Conservation (phyloP, 2,888 invertebrate genomes). For the Anorthoa munda region DNA sequence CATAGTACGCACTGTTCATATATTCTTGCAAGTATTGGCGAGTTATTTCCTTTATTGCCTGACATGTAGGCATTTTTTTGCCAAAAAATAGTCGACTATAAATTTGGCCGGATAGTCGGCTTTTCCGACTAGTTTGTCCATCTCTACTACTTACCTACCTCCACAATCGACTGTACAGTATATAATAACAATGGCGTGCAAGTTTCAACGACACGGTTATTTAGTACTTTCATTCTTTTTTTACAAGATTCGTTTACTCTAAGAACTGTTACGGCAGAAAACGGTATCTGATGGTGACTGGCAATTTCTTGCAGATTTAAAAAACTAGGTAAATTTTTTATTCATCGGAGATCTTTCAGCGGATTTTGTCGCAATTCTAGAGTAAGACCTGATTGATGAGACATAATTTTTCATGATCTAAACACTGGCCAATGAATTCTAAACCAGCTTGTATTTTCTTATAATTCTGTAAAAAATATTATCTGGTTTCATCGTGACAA, state of each 20-base stretch:
- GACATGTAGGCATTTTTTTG: not conserved
- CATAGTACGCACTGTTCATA: not conserved
- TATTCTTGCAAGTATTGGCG: not conserved
- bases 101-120: not conserved
- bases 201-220: not conserved
- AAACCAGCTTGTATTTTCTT: not conserved
- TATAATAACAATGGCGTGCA: constrained; percentile 16
- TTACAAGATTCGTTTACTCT: not conserved
- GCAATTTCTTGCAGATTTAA: not conserved
- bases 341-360: no score
- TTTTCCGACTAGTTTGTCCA: not conserved
- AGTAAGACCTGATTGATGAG: not conserved
- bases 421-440: not conserved
- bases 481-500: not conserved
- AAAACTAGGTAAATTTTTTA: not conserved
- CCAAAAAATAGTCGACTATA: not conserved
- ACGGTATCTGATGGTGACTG: constrained; percentile 21
- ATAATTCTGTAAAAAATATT: no score
- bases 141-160: not conserved
- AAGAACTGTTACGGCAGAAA: constrained; percentile 18
- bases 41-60: not conserved
- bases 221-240: constrained; percentile 23
- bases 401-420: no score
- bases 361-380: not conserved
- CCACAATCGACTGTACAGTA: constrained; percentile 5